These are phyloP conservation scores for Antitype chi DNA, from an alignment of 2,888 invertebrate species.

Conservation along the genomic window DNA sequence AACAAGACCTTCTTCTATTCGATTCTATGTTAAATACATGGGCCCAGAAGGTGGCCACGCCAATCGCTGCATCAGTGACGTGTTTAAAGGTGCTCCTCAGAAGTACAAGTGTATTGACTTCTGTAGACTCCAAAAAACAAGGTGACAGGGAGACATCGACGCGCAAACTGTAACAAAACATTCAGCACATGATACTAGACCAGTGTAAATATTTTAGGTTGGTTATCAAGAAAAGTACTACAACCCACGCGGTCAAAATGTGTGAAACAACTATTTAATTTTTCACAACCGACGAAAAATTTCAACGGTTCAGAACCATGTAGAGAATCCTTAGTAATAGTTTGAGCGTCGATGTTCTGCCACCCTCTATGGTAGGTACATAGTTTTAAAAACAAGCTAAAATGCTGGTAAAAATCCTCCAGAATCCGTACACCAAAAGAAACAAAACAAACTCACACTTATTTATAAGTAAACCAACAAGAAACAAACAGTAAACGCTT, in stretches of 20 bases:
- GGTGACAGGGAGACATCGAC: too few species aligned
- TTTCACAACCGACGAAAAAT: too few species aligned
- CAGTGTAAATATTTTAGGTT: too few species aligned
- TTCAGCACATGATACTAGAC: too few species aligned
- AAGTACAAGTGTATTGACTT: neutral
- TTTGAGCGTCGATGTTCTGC: too few species aligned
- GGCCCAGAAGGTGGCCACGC: neutral
- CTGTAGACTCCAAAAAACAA: neutral
- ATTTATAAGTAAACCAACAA: conserved; percentile 45
- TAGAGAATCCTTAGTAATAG: too few species aligned
- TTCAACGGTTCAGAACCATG: too few species aligned
- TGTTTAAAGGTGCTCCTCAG: neutral
- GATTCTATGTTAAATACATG: neutral
- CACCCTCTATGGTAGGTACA: too few species aligned
- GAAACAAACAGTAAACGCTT: conserved; percentile 62
- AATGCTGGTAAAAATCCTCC: conserved; percentile 5
- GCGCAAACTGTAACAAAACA: too few species aligned
- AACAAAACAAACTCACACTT: conserved; percentile 42
- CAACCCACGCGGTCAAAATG: too few species aligned
- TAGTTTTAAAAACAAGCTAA: conserved; percentile 19
- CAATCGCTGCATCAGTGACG: neutral
- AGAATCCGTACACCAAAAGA: conserved; percentile 22
- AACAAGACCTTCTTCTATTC: neutral
- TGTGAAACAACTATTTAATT: too few species aligned
- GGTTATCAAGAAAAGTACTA: too few species aligned